Conservation (phyloP, 2,888 invertebrate genomes). For the Xanthia togata region DNA sequence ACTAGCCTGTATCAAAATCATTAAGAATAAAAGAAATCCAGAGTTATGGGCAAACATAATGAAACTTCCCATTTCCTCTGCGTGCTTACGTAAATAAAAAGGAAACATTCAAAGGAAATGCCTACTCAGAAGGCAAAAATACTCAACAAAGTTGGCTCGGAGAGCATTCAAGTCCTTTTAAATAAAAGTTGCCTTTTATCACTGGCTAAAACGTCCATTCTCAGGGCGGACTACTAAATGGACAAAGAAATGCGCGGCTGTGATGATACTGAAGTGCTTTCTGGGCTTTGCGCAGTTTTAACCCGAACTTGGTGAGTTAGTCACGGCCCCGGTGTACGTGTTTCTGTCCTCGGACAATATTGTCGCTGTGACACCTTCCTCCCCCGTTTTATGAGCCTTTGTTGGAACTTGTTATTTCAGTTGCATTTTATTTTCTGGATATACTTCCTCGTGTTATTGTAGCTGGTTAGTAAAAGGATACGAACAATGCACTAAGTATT, state of each 20-base stretch:
- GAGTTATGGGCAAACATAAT: conserved; percentile 72
- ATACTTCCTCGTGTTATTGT: neutral
- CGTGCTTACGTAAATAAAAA: conserved; percentile 81
- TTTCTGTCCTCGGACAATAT: conserved; percentile 34
- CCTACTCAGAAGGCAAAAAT: conserved; percentile 74
- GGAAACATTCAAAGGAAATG: conserved; percentile 76
- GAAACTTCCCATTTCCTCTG: conserved; percentile 78
- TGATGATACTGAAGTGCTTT: conserved; percentile 75
- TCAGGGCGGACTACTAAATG: conserved; percentile 75
- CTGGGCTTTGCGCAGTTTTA: conserved; percentile 70
- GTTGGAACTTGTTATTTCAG: conserved; percentile 38
- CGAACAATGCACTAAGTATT: neutral
- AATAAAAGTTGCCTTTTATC: conserved; percentile 85
- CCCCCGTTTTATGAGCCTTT: conserved; percentile 43
- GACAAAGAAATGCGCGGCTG: conserved; percentile 75
- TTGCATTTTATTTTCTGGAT: conserved; percentile 33
- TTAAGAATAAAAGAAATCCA: conserved; percentile 69
- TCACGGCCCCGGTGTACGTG: conserved; percentile 55
- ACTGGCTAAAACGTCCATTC: conserved; percentile 79
- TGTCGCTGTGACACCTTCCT: conserved; percentile 30
- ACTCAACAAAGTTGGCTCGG: conserved; percentile 74
- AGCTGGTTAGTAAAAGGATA: conserved; percentile 7
- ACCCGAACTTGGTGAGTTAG: conserved; percentile 67
- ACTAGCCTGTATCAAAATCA: conserved; percentile 60
- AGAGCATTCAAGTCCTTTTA: conserved; percentile 80